phyloP scores from a whole-genome alignment of 2,797 vertebrate genomes.

The Falco columbarius region DNA sequence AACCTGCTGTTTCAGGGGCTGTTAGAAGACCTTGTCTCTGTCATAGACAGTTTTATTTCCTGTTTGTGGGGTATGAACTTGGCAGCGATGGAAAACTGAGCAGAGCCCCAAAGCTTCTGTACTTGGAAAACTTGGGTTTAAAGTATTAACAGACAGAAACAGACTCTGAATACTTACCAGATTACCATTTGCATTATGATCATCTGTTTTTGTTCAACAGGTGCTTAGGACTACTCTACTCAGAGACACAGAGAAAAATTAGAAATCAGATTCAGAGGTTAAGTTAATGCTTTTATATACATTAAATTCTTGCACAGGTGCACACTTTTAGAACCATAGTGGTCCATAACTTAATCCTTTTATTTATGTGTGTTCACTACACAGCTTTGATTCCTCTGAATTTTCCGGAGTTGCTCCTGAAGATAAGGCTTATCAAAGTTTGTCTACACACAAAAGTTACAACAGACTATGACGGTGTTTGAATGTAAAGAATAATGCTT shows the following conservation, averaged over 20 bases:
- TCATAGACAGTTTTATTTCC: neutral
- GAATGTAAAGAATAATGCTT: neutral
- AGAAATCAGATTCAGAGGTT: neutral
- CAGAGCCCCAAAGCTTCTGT: neutral
- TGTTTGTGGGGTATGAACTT: neutral
- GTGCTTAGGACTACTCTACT: neutral
- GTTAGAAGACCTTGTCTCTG: neutral
- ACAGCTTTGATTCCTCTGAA: neutral
- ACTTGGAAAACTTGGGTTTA: neutral
- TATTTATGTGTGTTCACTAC: neutral
- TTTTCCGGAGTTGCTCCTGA: neutral
- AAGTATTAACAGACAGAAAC: neutral
- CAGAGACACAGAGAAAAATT: neutral
- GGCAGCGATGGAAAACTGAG: neutral
- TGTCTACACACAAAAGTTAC: neutral
- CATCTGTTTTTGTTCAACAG: neutral
- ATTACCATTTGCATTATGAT: neutral
- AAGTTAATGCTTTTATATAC: neutral
- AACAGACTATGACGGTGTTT: neutral
- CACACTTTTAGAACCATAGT: neutral
- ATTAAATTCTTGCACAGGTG: neutral
- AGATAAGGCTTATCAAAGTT: neutral
- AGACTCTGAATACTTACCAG: neutral
- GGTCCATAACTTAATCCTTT: neutral
- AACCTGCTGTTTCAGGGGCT: neutral